Conservation (phyloP, 2,797 vertebrate genomes). For the Chiroxiphia lanceolata region DNA sequence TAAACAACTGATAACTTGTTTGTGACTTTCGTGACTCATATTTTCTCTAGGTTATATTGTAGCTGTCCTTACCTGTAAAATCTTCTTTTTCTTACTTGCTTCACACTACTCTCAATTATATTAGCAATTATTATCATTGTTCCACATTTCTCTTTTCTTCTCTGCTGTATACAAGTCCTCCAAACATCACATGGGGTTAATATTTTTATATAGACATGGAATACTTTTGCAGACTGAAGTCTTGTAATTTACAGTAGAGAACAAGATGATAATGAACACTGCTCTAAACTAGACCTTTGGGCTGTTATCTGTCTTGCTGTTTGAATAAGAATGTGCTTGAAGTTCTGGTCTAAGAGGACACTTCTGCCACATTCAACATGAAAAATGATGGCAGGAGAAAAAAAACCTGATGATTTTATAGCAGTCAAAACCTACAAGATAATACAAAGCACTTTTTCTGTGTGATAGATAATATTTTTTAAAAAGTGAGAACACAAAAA, state of each 20-base stretch:
- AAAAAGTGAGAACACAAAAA: background rate
- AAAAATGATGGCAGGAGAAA: background rate
- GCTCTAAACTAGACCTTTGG: constrained; percentile 29
- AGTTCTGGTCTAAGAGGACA: constrained; percentile 26
- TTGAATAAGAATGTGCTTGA: constrained; percentile 46
- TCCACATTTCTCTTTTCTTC: background rate
- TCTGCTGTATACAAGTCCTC: background rate
- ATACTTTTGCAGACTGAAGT: constrained; percentile 25
- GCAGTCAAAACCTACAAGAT: background rate
- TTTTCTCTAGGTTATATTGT: background rate
- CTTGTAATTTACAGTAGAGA: constrained; percentile 25
- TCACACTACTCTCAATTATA: background rate
- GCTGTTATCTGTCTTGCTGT: constrained; percentile 6
- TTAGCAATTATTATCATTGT: background rate
- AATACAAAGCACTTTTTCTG: background rate
- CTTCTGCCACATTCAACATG: constrained; percentile 5
- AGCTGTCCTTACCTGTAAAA: background rate
- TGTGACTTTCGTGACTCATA: background rate
- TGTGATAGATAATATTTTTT: background rate
- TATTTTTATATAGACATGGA: background rate
- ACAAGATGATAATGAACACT: constrained; percentile 39
- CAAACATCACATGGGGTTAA: background rate
- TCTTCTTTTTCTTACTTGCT: background rate
- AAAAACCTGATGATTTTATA: background rate
- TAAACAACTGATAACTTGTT: background rate